These are phyloP conservation scores for Melanogrammus aeglefinus DNA, from an alignment of 2,797 vertebrate species.

Conservation along the genomic window DNA sequence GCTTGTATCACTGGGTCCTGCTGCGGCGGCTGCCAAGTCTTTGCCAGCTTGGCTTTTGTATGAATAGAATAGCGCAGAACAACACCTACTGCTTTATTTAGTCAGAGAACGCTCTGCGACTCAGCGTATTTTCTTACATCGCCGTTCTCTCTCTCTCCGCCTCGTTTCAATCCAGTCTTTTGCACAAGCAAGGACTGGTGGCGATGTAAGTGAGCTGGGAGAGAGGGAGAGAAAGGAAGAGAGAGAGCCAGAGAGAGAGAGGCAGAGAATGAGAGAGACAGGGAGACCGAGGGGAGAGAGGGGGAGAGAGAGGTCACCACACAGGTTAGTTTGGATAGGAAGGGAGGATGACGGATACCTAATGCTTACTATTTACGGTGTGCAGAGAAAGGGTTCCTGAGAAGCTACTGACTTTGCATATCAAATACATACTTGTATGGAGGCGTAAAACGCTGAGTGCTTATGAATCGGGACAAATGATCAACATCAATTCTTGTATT, in stretches of 20 bases:
- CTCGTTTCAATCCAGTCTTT: slow-evolving; percentile 49
- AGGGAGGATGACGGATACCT: slow-evolving; percentile 32
- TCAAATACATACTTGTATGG: neutral
- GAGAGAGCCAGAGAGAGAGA: no score
- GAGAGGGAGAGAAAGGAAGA: no score
- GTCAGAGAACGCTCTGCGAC: slow-evolving; percentile 28
- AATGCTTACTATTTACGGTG: slow-evolving; percentile 62
- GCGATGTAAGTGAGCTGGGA: no score
- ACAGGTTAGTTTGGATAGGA: slow-evolving; percentile 28
- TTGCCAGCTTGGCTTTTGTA: slow-evolving; percentile 27
- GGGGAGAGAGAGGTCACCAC: neutral
- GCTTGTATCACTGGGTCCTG: slow-evolving; percentile 41
- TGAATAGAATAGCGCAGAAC: slow-evolving; percentile 31
- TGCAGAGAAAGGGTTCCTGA: slow-evolving; percentile 39
- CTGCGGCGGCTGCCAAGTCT: slow-evolving; percentile 23
- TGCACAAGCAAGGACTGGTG: slow-evolving; percentile 45
- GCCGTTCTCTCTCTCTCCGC: slow-evolving; percentile 29
- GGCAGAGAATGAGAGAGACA: no score
- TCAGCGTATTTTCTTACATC: slow-evolving; percentile 20
- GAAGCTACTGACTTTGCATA: neutral
- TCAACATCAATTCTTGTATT: neutral
- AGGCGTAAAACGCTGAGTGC: neutral
- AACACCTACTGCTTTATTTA: slow-evolving; percentile 35
- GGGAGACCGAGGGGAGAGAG: no score
- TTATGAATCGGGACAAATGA: neutral